These are phyloP conservation scores for Incurvaria masculella DNA, from an alignment of 2,888 invertebrate genomes.

Conservation along the genomic window DNA sequence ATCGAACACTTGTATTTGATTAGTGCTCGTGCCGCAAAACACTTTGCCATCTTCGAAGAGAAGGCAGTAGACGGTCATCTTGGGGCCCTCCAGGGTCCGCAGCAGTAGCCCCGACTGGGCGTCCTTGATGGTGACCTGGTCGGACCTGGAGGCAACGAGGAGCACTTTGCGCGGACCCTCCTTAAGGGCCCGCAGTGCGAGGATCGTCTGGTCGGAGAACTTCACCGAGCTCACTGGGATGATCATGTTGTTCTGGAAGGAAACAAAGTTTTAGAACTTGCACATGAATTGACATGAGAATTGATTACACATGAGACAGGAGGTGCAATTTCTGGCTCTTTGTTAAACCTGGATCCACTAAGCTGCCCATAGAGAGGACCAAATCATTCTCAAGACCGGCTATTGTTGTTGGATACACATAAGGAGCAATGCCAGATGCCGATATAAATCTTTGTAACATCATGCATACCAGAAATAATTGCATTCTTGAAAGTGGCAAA, in stretches of 20 bases:
- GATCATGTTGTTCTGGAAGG: slow-evolving; percentile 53
- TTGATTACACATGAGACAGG: too few relatives aligned
- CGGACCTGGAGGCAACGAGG: slow-evolving; percentile 66
- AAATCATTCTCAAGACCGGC: too few relatives aligned
- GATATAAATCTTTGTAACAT: too few relatives aligned
- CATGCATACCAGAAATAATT: too few relatives aligned
- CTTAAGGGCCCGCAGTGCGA: slow-evolving; percentile 67
- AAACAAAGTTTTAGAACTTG: too few relatives aligned
- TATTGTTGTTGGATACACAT: too few relatives aligned
- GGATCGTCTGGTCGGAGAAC: slow-evolving; percentile 63
- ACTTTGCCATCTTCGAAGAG: slow-evolving; percentile 65
- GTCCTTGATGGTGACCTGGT: slow-evolving; percentile 68
- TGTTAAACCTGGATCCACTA: too few relatives aligned
- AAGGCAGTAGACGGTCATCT: slow-evolving; percentile 65
- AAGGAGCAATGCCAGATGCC: too few relatives aligned
- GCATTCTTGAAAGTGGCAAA: too few relatives aligned
- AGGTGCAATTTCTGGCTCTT: too few relatives aligned
- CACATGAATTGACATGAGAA: too few relatives aligned
- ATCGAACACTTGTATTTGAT: slow-evolving; percentile 70
- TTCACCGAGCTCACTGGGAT: slow-evolving; percentile 53
- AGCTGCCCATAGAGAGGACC: too few relatives aligned
- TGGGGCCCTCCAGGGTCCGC: slow-evolving; percentile 58
- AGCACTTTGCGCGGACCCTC: slow-evolving; percentile 70
- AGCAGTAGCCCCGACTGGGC: slow-evolving; percentile 67
- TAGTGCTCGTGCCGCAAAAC: slow-evolving; percentile 74